These are phyloP conservation scores for Paralichthys olivaceus DNA, from an alignment of 2,113 vertebrate genomes.

Conservation along the genomic window DNA sequence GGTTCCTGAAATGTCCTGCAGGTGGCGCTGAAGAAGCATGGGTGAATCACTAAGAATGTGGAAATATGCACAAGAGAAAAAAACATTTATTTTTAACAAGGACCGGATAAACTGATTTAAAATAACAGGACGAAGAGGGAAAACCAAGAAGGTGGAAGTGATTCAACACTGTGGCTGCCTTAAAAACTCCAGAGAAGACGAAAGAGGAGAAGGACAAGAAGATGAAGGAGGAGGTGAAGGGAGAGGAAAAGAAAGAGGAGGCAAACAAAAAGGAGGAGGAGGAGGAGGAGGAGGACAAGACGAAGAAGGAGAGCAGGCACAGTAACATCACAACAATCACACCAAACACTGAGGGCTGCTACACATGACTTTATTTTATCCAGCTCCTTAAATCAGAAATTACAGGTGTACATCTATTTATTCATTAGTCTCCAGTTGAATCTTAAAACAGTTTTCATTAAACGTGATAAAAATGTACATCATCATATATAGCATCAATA, in stretches of 20 bases:
- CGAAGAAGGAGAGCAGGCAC: background rate
- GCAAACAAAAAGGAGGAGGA: background rate
- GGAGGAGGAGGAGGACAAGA: background rate
- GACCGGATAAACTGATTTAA: background rate
- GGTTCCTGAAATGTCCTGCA: conserved; percentile 32
- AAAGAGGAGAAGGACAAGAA: background rate
- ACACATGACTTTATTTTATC: conserved; percentile 85
- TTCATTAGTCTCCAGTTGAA: conserved; percentile 68
- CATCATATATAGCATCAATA: conserved; percentile 71
- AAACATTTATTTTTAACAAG: no score
- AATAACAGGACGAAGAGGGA: background rate
- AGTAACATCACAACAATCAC: background rate
- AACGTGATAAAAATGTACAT: conserved; percentile 82
- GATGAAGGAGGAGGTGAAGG: background rate
- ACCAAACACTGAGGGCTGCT: conserved; percentile 43
- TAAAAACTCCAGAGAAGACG: background rate
- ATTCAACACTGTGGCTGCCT: no score
- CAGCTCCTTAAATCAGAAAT: conserved; percentile 75
- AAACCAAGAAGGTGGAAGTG: background rate
- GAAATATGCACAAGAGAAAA: no score
- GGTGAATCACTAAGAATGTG: no score
- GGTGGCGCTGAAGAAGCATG: conserved; percentile 53
- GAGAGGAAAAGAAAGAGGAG: background rate
- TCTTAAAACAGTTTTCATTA: conserved; percentile 78
- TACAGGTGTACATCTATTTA: conserved; percentile 74